Conservation (phyloP, 2,113 vertebrate genomes). For the Phrynosoma blainvillii region DNA sequence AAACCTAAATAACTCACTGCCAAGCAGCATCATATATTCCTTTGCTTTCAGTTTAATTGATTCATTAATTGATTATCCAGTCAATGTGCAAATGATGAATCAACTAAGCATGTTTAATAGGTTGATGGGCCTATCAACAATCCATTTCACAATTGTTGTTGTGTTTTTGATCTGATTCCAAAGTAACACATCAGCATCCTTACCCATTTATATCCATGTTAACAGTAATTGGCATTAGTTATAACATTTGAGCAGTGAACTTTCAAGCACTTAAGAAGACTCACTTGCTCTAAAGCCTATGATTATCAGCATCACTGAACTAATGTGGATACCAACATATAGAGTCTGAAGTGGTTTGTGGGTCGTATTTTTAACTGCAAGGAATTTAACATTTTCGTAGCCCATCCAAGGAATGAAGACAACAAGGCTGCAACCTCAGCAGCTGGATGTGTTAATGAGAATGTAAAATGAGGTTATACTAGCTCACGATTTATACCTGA, state of each 20-base stretch:
- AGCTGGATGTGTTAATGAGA: conserved; percentile 36
- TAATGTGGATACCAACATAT: neutral
- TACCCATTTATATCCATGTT: neutral
- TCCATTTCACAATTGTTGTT: neutral
- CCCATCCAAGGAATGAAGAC: neutral
- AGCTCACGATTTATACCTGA: conserved; percentile 1
- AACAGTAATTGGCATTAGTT: neutral
- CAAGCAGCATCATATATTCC: neutral
- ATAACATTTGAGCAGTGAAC: neutral
- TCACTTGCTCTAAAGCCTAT: neutral
- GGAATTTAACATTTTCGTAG: conserved; percentile 16
- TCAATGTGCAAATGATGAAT: neutral
- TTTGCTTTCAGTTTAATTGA: neutral
- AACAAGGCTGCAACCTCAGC: conserved; percentile 7
- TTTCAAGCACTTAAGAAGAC: neutral
- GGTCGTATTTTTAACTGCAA: neutral
- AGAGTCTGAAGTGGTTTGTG: neutral
- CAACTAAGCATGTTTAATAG: neutral
- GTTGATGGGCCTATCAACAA: neutral
- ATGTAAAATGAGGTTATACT: conserved; percentile 39
- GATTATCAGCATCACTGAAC: neutral
- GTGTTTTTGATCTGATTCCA: neutral
- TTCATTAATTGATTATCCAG: neutral
- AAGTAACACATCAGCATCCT: neutral
- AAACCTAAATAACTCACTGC: neutral